Conservation (phyloP, 2,888 invertebrate species). For the Kuschelorhynchus macadamiae region DNA sequence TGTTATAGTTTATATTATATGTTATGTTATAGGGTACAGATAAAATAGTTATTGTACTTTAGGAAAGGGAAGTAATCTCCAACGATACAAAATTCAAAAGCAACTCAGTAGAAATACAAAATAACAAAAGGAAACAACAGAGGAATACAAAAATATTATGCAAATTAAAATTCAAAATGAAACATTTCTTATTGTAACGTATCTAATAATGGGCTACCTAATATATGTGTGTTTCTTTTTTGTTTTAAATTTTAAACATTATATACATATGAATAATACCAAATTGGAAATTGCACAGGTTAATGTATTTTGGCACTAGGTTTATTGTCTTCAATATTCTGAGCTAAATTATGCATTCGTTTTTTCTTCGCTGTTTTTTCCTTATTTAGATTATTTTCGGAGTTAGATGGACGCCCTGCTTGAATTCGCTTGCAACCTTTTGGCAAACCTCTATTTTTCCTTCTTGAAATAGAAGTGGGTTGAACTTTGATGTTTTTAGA, state of each 20-base stretch:
- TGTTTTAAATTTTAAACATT: too few species aligned
- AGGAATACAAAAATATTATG: neutral
- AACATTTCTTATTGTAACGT: too few species aligned
- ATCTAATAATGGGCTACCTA: too few species aligned
- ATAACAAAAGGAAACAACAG: too few species aligned
- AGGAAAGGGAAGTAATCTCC: too few species aligned
- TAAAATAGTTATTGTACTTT: too few species aligned
- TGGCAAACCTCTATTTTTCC: too few species aligned
- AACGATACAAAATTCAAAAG: neutral
- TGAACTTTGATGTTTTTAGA: neutral
- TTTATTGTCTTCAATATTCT: neutral
- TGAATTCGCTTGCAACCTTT: too few species aligned
- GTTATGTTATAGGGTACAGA: too few species aligned
- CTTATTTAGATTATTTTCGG: conserved; percentile 1
- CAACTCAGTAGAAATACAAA: neutral
- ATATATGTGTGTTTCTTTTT: too few species aligned
- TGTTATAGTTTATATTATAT: too few species aligned
- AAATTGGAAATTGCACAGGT: conserved; percentile 1
- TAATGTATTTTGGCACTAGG: conserved; percentile 1
- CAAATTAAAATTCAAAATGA: neutral
- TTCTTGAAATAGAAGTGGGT: neutral
- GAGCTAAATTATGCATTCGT: conserved; percentile 1
- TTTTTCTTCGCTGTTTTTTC: neutral
- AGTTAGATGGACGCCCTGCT: neutral
- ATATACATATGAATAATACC: too few species aligned